Percentiles rank a stretch among this genome's conserved stretches.
Conservation (phyloP, 1,140 invertebrate genomes). For the Drosophila burlai region DNA sequence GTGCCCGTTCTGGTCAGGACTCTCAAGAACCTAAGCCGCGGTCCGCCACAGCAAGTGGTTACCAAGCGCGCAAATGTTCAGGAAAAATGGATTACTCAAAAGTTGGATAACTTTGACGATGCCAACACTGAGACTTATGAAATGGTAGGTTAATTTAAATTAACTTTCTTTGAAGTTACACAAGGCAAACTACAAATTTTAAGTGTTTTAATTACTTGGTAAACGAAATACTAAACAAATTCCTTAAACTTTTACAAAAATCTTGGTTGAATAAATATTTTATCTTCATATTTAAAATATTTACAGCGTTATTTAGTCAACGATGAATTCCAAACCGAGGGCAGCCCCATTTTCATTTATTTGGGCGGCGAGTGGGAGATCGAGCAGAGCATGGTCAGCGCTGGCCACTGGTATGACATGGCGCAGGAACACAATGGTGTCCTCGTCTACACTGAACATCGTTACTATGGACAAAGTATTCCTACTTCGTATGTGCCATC, state of each 20-base stretch:
- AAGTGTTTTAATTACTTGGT: neutral
- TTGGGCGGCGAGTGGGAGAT: conserved; percentile 90
- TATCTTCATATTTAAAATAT: neutral
- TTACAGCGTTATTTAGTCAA: conserved; percentile 77
- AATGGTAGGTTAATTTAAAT: conserved; percentile 86
- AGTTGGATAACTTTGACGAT: conserved; percentile 90
- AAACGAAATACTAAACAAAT: neutral
- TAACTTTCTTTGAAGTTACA: neutral
- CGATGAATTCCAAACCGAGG: conserved; percentile 72
- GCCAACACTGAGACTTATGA: conserved; percentile 88
- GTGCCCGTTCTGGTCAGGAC: conserved; percentile 63
- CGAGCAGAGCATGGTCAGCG: conserved; percentile 81
- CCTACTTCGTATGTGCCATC: conserved; percentile 86
- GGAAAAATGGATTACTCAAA: conserved; percentile 77
- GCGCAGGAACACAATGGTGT: conserved; percentile 87
- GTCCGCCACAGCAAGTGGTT: conserved; percentile 50
- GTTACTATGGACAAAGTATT: conserved; percentile 92
- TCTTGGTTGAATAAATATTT: neutral
- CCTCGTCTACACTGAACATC: conserved; percentile 91
- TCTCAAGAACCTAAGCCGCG: conserved; percentile 61
- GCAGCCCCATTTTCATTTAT: conserved; percentile 90
- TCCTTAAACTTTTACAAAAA: neutral
- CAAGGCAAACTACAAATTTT: neutral
- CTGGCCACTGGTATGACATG: conserved; percentile 87
- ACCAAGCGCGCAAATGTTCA: conserved; percentile 10